phyloP scores from a whole-genome alignment of 2,888 invertebrate species.

The Drosophila neonasuta region DNA sequence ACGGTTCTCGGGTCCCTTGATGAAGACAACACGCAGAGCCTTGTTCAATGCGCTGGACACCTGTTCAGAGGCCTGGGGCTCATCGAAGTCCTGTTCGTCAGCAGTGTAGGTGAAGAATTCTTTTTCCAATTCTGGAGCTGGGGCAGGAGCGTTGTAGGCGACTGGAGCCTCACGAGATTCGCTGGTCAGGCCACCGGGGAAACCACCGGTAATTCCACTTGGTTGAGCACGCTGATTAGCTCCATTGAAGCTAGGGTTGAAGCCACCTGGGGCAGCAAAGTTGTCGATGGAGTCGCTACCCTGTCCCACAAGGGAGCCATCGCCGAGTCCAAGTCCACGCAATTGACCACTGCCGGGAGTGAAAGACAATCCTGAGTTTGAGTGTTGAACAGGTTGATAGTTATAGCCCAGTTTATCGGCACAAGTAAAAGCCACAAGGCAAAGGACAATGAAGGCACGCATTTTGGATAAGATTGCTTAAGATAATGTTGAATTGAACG shows the following conservation, averaged over 20 bases:
- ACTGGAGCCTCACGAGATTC: slow-evolving; percentile 31
- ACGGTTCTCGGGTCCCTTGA: slow-evolving; percentile 71
- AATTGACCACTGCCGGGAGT: slow-evolving; percentile 49
- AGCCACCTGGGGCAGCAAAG: neutral
- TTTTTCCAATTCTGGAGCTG: slow-evolving; percentile 67
- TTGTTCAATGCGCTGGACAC: slow-evolving; percentile 59
- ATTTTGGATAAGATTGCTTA: slow-evolving; percentile 43
- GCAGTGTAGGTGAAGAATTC: slow-evolving; percentile 78
- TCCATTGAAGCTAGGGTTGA: neutral
- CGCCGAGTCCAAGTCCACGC: slow-evolving; percentile 7
- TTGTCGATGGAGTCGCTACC: slow-evolving; percentile 18
- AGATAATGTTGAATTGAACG: slow-evolving; percentile 35
- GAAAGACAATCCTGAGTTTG: slow-evolving; percentile 53
- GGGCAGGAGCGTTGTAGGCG: slow-evolving; percentile 31
- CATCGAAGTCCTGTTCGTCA: slow-evolving; percentile 73
- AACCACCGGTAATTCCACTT: neutral
- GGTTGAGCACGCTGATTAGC: slow-evolving; percentile 2
- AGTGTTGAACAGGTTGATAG: slow-evolving; percentile 65
- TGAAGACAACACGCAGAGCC: slow-evolving; percentile 78
- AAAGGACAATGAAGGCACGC: slow-evolving; percentile 67
- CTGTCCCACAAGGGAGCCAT: slow-evolving; percentile 16
- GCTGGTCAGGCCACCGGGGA: neutral
- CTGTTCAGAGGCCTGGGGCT: slow-evolving; percentile 58
- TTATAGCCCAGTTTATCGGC: slow-evolving; percentile 65
- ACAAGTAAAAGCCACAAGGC: slow-evolving; percentile 53